Evolutionary conservation across 2,888 invertebrate species (phyloP), one percentile per base, ranked within the genome.

Genomic region (Andrena camellia): DNA sequence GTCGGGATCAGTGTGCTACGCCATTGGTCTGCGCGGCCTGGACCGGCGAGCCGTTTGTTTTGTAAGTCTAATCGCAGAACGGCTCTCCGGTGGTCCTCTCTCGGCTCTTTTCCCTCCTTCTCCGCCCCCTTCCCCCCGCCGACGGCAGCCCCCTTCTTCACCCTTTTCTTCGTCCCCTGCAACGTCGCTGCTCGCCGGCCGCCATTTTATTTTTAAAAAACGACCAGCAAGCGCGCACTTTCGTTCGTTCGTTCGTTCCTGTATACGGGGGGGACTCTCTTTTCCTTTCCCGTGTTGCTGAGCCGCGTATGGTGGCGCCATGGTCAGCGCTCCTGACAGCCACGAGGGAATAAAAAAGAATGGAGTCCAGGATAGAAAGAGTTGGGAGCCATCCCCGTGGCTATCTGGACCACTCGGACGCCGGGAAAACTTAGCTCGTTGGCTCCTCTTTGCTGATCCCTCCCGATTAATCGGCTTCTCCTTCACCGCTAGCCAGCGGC

Each of bases 41-140:
- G 88, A 90, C 90, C 90, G 91, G 90, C 92, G 92, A 92, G 92
- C 93, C 94, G 94, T 93, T 93, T 93, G 93, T 94, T 94, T 94
- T 94, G 94, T 94, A 92, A 94, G 94, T 94, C 94, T 94, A 94
- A 94, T 94, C 94, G 94, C 92, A 91, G 92, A 93, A 91, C 92
- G 91, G 91, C 92, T 92, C 93, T 91, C 92, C 92, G 94, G 94
- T 94, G 94, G 94, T 93, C 93, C 92, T 93, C 92, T 90, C 78
- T 83, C 84, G 85, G 73, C 71, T 86, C 87, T 86, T 85, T 42
- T 85, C 88, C 86, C 83, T 81, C 54, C 59, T 74, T 60, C 68
- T 64, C 74, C 80, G 63, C 84, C 78, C 42, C 2, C 13, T 42
- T 75, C 69, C 67, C 71, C 71, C 60, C 62, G 60, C 63, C 78